Evolutionary conservation across 2,888 invertebrate genomes (phyloP), one percentile per base, ranked within the genome.

Genomic region (Saturnia pavonia): DNA sequence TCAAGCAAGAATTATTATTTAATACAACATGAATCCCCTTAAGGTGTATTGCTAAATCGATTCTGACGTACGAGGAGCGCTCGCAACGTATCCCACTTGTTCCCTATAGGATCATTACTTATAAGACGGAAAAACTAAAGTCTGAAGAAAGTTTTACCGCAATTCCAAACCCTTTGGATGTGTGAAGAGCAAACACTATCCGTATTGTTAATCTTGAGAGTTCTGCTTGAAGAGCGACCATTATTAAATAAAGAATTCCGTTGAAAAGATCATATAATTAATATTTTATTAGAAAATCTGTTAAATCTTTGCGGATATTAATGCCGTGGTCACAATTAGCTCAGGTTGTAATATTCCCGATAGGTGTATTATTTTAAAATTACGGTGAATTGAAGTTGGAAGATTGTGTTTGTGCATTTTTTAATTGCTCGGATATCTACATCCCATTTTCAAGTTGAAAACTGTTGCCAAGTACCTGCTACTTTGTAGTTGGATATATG

Each of bases 181-280:
- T 40, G 40, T 40, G 40, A n/a, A 65, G n/a, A 68, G 54, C 27
- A 68, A 45, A 68, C 25, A 48, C 14, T 68, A 54, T 34, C 19
- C 45, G 57, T n/a, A 12, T 40, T 54, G 54, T 54, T 65, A 40
- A 34, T 54, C 68, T 9, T 68, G n/a, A 6, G 9, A 2, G 6
- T n/a, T 40, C 19, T 40, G 65, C 11, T 65, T 40, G 16, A 82
- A 84, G 27, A 60, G 57, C 27, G 25, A 19, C 25, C 57, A 27
- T 60, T 60, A 60, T 60, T 60, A 60, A 60, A 60, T 60, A 11
- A 27, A 60, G 57, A 60, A 14, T 27, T 27, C 14, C 27, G 12
- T 27, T 60, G 6, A 25, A 12, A 6, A 4, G 25, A 11, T 60
- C 27, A 12, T 60, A 27, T 27, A 27, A 27, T 60, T 25, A 25